These are phyloP conservation scores for Pelochelys cantorii DNA, from an alignment of 2,797 vertebrate species.

Conservation along the genomic window DNA sequence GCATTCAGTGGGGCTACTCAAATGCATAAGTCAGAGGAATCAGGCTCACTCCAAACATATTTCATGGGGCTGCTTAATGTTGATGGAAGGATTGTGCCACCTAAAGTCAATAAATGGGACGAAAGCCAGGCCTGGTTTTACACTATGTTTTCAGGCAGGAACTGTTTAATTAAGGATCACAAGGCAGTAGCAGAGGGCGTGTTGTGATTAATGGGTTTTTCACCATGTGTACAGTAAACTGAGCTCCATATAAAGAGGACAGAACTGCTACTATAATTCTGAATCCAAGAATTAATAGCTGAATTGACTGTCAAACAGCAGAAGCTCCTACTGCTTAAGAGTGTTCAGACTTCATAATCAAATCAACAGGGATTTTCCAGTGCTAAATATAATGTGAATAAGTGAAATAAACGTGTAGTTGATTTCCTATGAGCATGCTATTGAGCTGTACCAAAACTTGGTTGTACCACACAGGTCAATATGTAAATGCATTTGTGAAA, in stretches of 20 bases:
- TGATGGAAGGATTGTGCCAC: not conserved
- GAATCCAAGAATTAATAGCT: constrained; percentile 20
- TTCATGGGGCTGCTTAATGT: not conserved
- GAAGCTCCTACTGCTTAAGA: constrained; percentile 40
- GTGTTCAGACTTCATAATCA: constrained; percentile 36
- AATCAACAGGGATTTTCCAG: constrained; percentile 10
- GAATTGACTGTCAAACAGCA: constrained; percentile 14
- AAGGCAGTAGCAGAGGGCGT: not conserved
- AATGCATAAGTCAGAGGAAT: not conserved
- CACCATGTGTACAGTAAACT: not conserved
- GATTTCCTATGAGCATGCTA: constrained; percentile 29
- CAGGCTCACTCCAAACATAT: not conserved
- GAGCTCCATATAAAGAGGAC: not conserved
- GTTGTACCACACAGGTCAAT: constrained; percentile 2
- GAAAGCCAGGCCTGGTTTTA: not conserved
- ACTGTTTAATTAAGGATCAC: not conserved
- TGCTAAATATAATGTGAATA: constrained; percentile 12
- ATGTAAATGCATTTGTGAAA: constrained; percentile 12
- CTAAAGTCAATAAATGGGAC: not conserved
- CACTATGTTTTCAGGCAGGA: not conserved
- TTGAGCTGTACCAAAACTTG: not conserved
- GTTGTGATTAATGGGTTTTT: not conserved
- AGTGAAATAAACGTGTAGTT: constrained; percentile 50
- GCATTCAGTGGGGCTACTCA: not conserved
- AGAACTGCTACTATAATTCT: not conserved